A percentile compares a stretch with the other conserved stretches of the same genome.
These are phyloP conservation scores for Candoia aspera DNA, from an alignment of 2,113 vertebrate species.

Conservation along the genomic window DNA sequence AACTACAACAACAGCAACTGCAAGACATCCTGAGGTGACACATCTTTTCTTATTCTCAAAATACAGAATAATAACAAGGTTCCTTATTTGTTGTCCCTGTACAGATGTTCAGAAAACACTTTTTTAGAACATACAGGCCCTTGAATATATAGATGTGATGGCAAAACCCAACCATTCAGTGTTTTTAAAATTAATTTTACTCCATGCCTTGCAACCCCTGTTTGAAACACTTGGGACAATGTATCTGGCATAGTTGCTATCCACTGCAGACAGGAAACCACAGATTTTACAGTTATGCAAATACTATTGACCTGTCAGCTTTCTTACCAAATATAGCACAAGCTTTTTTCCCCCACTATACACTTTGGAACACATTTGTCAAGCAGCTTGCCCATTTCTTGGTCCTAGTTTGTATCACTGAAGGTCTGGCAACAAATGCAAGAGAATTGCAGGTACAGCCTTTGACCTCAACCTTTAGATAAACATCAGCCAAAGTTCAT, in stretches of 20 bases:
- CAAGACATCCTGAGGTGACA: background rate
- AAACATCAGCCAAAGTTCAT: background rate
- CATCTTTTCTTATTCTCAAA: background rate
- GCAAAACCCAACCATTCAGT: background rate
- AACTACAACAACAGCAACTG: background rate
- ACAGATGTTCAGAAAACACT: background rate
- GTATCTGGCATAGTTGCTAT: slow-evolving; percentile 23
- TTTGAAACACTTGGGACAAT: background rate
- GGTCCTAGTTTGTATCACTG: background rate
- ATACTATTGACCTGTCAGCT: background rate
- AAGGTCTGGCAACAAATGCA: background rate
- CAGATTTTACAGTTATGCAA: slow-evolving; percentile 22
- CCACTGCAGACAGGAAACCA: slow-evolving; percentile 49
- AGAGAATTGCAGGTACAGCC: background rate
- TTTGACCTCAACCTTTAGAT: background rate
- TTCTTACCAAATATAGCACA: background rate
- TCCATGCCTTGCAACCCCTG: background rate
- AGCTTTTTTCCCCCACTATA: background rate
- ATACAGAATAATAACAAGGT: background rate
- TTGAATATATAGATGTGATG: background rate
- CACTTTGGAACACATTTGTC: background rate
- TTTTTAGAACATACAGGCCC: background rate
- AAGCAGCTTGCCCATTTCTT: background rate
- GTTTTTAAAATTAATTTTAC: background rate
- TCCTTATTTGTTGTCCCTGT: background rate